Evolutionary conservation across 2,797 vertebrate genomes (phyloP).

Genomic region (Chiroxiphia lanceolata): DNA sequence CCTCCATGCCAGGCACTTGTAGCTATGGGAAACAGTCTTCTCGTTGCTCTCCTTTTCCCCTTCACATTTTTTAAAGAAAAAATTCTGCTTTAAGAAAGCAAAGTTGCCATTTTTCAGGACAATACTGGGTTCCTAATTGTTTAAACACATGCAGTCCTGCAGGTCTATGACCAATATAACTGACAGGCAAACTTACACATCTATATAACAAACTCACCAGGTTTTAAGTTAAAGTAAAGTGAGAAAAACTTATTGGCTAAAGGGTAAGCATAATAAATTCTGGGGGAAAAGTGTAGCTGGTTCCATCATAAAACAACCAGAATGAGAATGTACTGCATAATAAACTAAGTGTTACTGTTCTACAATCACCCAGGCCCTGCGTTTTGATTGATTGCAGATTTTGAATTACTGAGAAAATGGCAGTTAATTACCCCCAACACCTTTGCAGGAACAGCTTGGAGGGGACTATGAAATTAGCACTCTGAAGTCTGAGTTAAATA

Average conservation of each 20-base stretch:
- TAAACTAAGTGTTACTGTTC: constrained; percentile 74
- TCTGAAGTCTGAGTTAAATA: constrained; percentile 66
- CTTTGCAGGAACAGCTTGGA: constrained; percentile 69
- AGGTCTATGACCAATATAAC: constrained; percentile 17
- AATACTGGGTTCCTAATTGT: constrained; percentile 23
- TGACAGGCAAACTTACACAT: constrained; percentile 40
- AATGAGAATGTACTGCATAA: constrained; percentile 75
- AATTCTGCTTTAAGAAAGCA: not conserved
- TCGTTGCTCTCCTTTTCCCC: not conserved
- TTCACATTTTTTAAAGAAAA: not conserved
- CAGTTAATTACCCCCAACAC: constrained; percentile 79
- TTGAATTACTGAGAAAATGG: constrained; percentile 74
- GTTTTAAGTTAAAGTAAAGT: constrained; percentile 65
- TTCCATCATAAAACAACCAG: constrained; percentile 70
- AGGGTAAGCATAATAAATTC: constrained; percentile 71
- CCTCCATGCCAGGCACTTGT: not conserved
- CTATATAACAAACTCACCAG: constrained; percentile 68
- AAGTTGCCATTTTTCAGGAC: constrained; percentile 13
- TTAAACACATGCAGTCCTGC: constrained; percentile 50
- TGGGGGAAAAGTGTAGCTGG: constrained; percentile 46
- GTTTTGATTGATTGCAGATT: constrained; percentile 80
- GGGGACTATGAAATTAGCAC: constrained; percentile 73
- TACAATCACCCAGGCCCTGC: constrained; percentile 48
- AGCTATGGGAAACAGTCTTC: not conserved
- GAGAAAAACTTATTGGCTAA: constrained; percentile 74